Evolutionary conservation across 2,888 invertebrate species (phyloP).

Genomic region (Eupithecia exiguata): DNA sequence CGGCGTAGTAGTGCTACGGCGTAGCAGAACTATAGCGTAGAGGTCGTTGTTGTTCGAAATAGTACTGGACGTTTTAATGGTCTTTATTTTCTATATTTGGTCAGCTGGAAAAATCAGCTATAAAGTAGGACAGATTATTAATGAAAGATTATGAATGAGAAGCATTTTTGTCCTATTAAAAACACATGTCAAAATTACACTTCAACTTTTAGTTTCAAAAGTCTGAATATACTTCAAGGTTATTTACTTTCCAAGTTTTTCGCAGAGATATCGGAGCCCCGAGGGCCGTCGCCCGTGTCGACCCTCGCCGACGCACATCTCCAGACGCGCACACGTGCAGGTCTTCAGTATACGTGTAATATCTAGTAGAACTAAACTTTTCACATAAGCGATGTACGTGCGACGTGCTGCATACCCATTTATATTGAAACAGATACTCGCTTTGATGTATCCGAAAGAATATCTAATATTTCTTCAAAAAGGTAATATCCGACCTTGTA

Average conservation of each 20-base stretch:
- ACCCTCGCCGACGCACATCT: background rate
- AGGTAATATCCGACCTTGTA: too few species aligned
- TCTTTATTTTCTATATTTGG: too few species aligned
- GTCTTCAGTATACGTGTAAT: background rate
- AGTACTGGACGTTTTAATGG: too few species aligned
- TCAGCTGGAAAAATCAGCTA: too few species aligned
- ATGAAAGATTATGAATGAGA: too few species aligned
- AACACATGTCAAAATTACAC: background rate
- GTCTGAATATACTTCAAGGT: background rate
- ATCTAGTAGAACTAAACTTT: conserved; percentile 14
- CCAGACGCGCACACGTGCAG: background rate
- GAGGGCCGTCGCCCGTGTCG: conserved; percentile 1
- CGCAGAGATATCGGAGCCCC: background rate
- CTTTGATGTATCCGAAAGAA: background rate
- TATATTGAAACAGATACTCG: background rate
- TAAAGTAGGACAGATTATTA: too few species aligned
- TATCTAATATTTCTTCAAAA: background rate
- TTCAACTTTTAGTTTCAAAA: background rate
- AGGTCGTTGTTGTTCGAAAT: too few species aligned
- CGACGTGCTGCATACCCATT: background rate
- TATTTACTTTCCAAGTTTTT: background rate
- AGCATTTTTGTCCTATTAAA: background rate
- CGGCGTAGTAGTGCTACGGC: too few species aligned
- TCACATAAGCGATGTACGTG: conserved; percentile 24
- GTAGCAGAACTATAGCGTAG: too few species aligned